These are phyloP conservation scores for Acrocyrtus sp. DNA, from an alignment of 2,888 invertebrate species.

Conservation along the genomic window DNA sequence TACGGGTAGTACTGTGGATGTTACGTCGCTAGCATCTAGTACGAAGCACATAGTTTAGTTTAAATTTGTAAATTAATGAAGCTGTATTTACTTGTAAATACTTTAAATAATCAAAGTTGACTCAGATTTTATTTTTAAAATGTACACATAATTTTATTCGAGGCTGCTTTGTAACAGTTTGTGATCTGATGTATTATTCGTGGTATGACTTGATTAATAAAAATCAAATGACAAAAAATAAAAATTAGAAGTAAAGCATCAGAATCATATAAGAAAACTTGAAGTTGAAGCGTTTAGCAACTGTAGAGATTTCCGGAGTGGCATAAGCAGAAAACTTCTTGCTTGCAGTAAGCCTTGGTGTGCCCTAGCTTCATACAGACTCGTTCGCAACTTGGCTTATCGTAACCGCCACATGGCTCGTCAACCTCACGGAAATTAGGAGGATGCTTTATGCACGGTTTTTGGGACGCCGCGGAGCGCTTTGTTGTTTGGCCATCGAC, in stretches of 20 bases:
- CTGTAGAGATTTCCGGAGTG: slow-evolving; percentile 61
- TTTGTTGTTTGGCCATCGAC: background rate
- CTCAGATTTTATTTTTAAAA: background rate
- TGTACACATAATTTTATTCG: background rate
- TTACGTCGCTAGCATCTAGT: slow-evolving; percentile 13
- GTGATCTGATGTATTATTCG: background rate
- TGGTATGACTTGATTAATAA: background rate
- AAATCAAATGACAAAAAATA: background rate
- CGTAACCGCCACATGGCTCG: slow-evolving; percentile 59
- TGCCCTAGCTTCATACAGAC: slow-evolving; percentile 59
- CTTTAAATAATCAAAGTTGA: no score
- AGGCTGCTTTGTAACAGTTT: background rate
- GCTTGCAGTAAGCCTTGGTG: slow-evolving; percentile 52
- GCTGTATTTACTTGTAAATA: no score
- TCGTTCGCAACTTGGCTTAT: slow-evolving; percentile 53
- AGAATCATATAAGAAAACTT: background rate
- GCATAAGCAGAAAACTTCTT: slow-evolving; percentile 59
- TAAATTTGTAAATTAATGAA: no score
- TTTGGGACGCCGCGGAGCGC: slow-evolving; percentile 11
- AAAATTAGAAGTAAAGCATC: background rate
- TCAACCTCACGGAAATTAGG: slow-evolving; percentile 57
- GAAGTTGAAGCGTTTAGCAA: slow-evolving; percentile 40
- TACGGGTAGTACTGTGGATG: background rate
- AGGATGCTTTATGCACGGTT: slow-evolving; percentile 61
- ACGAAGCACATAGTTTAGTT: slow-evolving; percentile 15